Conservation (phyloP, 2,797 vertebrate genomes). For the Gallinago nigripennis region DNA sequence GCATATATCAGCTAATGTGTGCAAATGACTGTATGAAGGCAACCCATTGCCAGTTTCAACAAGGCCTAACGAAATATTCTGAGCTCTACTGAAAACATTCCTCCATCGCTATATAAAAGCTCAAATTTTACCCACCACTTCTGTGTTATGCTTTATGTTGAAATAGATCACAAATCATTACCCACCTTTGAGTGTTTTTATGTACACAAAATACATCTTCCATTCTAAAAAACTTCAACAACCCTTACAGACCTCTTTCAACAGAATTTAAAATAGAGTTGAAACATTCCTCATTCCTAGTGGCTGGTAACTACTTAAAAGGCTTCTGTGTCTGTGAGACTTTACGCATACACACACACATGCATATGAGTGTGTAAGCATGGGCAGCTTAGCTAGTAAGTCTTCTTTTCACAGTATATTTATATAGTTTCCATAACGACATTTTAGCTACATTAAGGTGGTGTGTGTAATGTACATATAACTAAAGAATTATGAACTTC, state of each 20-base stretch:
- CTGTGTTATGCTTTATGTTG: background rate
- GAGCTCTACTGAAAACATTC: background rate
- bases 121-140: background rate
- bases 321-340: background rate
- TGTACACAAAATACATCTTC: background rate
- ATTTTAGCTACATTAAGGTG: background rate
- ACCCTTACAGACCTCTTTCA: background rate
- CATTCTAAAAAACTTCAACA: background rate
- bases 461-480: background rate
- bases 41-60: background rate
- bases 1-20: background rate
- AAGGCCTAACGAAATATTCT: background rate
- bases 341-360: background rate
- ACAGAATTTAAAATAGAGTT: background rate
- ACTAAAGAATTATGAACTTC: background rate
- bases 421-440: background rate
- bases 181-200: background rate
- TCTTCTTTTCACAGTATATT: background rate
- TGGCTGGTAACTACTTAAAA: background rate
- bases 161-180: background rate
- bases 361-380: fast-evolving
- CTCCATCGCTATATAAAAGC: background rate
- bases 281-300: background rate
- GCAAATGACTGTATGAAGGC: background rate
- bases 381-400: background rate